A percentile compares a stretch with the other conserved stretches of the same genome.
Evolutionary conservation across 1,140 invertebrate genomes (phyloP).

Genomic region (Plutomurus gul): DNA sequence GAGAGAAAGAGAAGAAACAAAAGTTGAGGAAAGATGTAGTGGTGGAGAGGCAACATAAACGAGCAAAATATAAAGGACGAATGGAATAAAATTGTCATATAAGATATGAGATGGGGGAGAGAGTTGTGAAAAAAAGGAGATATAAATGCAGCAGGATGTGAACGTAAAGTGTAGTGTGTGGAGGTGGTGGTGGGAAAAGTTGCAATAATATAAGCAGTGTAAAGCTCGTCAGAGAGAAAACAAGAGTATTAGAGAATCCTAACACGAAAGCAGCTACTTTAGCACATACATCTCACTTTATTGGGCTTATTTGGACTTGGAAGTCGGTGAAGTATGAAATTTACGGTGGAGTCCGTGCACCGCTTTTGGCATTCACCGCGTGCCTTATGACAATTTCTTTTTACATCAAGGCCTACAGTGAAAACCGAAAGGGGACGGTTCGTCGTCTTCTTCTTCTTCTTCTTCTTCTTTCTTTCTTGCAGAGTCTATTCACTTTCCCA

Average conservation of each 20-base stretch:
- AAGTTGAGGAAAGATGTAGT: neutral
- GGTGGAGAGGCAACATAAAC: neutral
- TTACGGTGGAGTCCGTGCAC: constrained; percentile 44
- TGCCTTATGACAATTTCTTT: constrained; percentile 53
- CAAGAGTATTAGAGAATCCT: constrained; percentile 8
- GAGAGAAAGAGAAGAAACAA: neutral
- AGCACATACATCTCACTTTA: constrained; percentile 30
- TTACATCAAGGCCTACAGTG: constrained; percentile 54
- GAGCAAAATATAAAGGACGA: neutral
- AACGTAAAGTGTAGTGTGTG: neutral
- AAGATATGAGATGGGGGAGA: neutral
- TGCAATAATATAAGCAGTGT: constrained; percentile 1
- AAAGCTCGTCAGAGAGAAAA: neutral
- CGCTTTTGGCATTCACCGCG: constrained; percentile 55
- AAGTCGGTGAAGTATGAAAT: constrained; percentile 35
- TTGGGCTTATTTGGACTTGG: constrained; percentile 36
- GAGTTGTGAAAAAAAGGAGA: neutral
- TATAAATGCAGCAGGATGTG: neutral
- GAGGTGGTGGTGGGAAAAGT: neutral
- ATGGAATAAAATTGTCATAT: neutral
- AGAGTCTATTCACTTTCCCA: neutral
- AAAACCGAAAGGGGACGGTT: constrained; percentile 53
- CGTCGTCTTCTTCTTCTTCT: neutral
- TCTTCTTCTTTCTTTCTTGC: neutral
- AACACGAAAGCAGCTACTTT: constrained; percentile 32